phyloP scores from a whole-genome alignment of 2,797 vertebrate species.

The Anabacerthia variegaticeps region DNA sequence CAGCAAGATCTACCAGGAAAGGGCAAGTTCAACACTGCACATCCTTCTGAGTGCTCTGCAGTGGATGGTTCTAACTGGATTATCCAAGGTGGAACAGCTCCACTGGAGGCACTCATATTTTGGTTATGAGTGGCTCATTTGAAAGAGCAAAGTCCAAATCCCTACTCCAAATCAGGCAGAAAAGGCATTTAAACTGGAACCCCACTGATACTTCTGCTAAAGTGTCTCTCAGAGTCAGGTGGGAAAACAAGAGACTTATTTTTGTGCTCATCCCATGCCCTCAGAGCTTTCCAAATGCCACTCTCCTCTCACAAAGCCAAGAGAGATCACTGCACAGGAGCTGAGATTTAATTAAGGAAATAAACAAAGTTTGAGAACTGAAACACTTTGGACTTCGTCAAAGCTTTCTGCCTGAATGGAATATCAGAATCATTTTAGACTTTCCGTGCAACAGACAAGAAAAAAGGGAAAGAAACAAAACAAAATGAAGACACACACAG shows the following conservation, averaged over 20 bases:
- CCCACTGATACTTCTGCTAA: neutral
- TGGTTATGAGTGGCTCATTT: neutral
- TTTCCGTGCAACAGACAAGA: neutral
- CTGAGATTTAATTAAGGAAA: neutral
- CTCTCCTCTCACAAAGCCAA: neutral
- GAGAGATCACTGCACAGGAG: neutral
- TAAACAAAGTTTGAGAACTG: neutral
- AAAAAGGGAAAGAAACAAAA: neutral
- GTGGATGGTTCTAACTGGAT: neutral
- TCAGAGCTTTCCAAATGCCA: neutral
- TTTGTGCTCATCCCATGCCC: neutral
- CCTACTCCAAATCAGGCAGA: neutral
- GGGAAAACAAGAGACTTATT: neutral
- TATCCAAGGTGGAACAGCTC: neutral
- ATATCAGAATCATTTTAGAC: neutral
- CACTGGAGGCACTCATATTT: neutral
- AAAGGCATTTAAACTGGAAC: neutral
- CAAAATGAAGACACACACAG: neutral
- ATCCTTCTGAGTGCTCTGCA: neutral
- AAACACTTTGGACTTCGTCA: neutral
- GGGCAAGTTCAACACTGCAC: neutral
- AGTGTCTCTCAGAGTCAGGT: neutral
- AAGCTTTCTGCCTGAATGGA: neutral
- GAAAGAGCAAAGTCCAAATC: neutral
- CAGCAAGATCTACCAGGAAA: neutral